Conservation (phyloP, 2,797 vertebrate genomes). For the Acanthopagrus latus region DNA sequence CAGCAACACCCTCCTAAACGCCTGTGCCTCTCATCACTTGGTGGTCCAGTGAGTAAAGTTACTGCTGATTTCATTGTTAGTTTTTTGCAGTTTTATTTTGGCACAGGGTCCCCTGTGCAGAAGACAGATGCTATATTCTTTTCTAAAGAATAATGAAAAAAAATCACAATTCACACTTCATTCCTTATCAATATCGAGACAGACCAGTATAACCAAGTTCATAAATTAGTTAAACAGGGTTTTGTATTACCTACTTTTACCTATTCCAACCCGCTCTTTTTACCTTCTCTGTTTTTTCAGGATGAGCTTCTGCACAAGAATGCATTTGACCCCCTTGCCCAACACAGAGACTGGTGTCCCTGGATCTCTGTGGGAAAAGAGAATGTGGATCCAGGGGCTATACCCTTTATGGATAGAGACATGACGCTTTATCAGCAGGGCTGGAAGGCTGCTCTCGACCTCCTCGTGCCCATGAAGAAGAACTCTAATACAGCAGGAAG, state of each 20-base stretch:
- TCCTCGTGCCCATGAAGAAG: slow-evolving; percentile 87
- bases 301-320: slow-evolving; percentile 85
- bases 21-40: slow-evolving; percentile 88
- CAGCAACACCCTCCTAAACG: slow-evolving; percentile 89
- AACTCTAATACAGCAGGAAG: slow-evolving; percentile 71
- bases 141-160: neutral
- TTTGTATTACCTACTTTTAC: neutral
- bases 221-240: neutral
- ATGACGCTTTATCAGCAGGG: slow-evolving; percentile 80
- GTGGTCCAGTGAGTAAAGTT: slow-evolving; percentile 87
- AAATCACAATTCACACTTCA: neutral
- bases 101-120: no score
- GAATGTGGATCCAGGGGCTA: slow-evolving; percentile 61
- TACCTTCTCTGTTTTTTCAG: slow-evolving; percentile 57
- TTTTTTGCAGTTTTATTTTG: slow-evolving; percentile 2
- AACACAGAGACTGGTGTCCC: slow-evolving; percentile 97
- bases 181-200: neutral
- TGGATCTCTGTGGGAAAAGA: slow-evolving; percentile 87
- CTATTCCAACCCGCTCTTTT: neutral
- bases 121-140: neutral
- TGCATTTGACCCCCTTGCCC: slow-evolving; percentile 91
- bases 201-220: neutral
- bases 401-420: slow-evolving; percentile 36
- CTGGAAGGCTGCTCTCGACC: slow-evolving; percentile 89
- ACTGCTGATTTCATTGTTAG: neutral